Evolutionary conservation across 2,888 invertebrate species (phyloP), one percentile per base, ranked within the genome.

Genomic region (Diplolepis rosae): DNA sequence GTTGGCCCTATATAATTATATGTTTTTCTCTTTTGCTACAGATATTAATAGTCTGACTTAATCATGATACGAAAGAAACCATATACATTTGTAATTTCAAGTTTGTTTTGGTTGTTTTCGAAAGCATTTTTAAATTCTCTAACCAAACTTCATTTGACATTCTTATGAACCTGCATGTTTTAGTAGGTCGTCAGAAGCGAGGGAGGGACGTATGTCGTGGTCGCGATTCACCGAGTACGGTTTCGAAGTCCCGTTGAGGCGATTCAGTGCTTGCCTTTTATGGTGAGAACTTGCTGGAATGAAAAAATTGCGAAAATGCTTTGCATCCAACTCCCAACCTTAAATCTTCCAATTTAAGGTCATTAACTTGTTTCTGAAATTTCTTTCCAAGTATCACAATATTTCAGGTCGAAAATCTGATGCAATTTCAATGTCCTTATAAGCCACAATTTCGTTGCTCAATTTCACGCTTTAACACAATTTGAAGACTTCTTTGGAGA

Each of bases 131-230:
- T 9, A 22, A 9, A 0, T 45, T 22, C 1, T 18, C 15, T 15
- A 42, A 45, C 24, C 39, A 24, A 61, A 61, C 13, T 32, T 32
- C 35, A 61, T 32, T 61, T 61, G 39, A 24, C 32, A 61, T 24
- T 32, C 39, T 22, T 61, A 61, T 61, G 39, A 61, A 24, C 35
- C 39, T 15, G 24, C 22, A 39, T 24, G 39, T 61, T 61, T 61
- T 61, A 61, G 61, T 61, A 61, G 61, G 61, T 61, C 61, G 32
- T 15, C 15, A 22, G 22, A 35, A 39, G 13, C 39, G 22, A 24
- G 39, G 61, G 61, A 22, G 61, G 61, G 32, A 61, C 61, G 39
- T 61, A 24, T 61, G 61, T 61, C 61, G 35, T 61, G 61, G 61
- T 39, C 61, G 61, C 61, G 39, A 61, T 61, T 39, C 39, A 35